Conservation (phyloP, 2,797 vertebrate species). For the Sibirionetta formosa region DNA sequence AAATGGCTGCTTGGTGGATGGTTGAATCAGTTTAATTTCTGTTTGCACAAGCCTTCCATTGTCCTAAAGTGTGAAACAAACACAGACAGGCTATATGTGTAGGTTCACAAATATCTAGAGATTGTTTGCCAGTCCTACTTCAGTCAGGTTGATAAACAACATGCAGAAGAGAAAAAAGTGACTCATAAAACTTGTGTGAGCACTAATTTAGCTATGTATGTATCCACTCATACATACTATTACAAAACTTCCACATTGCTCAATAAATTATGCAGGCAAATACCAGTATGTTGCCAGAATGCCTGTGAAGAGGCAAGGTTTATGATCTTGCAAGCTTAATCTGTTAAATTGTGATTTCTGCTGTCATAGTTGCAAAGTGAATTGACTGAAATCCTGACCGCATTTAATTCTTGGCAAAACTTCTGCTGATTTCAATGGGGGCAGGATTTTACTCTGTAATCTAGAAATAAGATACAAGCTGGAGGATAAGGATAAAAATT, state of each 20-base stretch:
- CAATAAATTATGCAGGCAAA: not conserved
- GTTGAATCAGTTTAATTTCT: not conserved
- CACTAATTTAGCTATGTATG: accelerated
- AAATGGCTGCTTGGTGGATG: not conserved
- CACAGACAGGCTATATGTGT: not conserved
- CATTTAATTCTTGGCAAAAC: conserved; percentile 64
- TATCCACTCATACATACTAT: not conserved
- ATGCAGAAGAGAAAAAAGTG: not conserved
- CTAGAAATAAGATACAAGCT: not conserved
- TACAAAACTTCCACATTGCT: not conserved
- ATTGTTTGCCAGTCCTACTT: not conserved
- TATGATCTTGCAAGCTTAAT: not conserved
- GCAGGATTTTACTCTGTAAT: conserved; percentile 54
- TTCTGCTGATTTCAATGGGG: conserved; percentile 71
- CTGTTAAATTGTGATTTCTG: not conserved
- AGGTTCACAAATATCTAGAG: not conserved
- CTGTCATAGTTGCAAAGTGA: not conserved
- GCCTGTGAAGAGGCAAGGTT: not conserved
- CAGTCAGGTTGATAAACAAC: accelerated
- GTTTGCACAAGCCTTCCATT: not conserved
- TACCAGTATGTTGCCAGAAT: not conserved
- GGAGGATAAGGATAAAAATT: not conserved
- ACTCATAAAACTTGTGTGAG: not conserved
- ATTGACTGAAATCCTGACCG: conserved; percentile 59
- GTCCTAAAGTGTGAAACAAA: not conserved